A percentile compares a stretch with the other conserved stretches of the same genome.
phyloP scores from a whole-genome alignment of 2,113 vertebrate species.

The Platysteira castanea region DNA sequence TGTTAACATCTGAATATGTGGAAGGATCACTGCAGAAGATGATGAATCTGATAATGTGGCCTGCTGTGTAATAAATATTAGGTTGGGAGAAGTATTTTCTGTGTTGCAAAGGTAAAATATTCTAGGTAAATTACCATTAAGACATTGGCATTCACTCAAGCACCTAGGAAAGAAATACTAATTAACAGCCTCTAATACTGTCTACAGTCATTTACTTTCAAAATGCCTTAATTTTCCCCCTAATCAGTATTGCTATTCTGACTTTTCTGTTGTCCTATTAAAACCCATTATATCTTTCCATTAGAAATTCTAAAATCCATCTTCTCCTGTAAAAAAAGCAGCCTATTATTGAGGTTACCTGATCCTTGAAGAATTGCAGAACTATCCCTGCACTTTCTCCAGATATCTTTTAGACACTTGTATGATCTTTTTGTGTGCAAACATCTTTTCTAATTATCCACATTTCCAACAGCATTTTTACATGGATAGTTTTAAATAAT shows the following conservation, averaged over 20 bases:
- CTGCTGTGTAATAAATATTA: constrained; percentile 77
- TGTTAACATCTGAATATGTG: constrained; percentile 19
- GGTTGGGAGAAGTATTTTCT: constrained; percentile 53
- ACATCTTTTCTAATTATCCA: neutral
- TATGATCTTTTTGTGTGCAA: neutral
- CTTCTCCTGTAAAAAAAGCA: neutral
- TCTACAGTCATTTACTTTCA: neutral
- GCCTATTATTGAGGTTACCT: neutral
- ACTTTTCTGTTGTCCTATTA: neutral
- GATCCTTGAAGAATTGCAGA: neutral
- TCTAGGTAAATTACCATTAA: neutral
- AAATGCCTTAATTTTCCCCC: neutral
- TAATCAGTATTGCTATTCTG: neutral
- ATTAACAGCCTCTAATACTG: neutral
- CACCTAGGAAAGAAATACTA: neutral
- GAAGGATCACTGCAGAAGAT: constrained; percentile 39
- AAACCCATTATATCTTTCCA: neutral
- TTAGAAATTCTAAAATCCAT: neutral
- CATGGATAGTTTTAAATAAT: neutral
- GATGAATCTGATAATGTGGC: constrained; percentile 49
- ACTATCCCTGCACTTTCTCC: neutral
- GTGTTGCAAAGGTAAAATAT: constrained; percentile 44
- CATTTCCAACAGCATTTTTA: neutral
- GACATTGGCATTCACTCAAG: neutral
- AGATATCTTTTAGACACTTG: neutral